Base-by-base conservation (phyloP, 2,113 vertebrate genomes). In the Muscicapa adusta region DNA sequence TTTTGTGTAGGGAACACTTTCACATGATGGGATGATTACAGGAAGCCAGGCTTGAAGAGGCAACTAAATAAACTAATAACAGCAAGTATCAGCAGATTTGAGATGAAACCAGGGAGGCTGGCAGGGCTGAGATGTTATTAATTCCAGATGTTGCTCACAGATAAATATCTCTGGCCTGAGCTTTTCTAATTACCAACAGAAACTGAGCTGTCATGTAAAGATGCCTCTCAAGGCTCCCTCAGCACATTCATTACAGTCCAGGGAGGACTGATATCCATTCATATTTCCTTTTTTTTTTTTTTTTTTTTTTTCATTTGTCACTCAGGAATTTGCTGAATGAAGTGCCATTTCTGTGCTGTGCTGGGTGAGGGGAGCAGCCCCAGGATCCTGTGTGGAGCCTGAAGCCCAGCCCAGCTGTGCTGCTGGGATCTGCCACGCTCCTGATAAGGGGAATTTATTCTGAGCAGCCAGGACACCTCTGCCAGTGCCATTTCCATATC, bases 401-500 rank as follows among this genome's bases (percentile, higher is more conserved):
- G 85, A 57, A 10, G 4, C 36, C 0, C 1, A 91, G 83, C 76
- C 94, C 70, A 36, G 4, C 56, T 66, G 54, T 91, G 86, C 83
- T 86, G 62, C 86, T 81, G 93, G 74, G 74, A 63, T 68, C 53
- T 75, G 40, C 47, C 70, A 42, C 3, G 0, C 81, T 91, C 34
- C 87, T 92, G 83, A 88, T 88, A 50, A 40, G 22, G 83, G 25
- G 25, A 62, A 94, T 93, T 76, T 48, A 81, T 77, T 47, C 88
- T n/a, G 79, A 92, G 91, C 88, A 84, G 79, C 65, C 47, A 57
- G 93, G 82, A 51, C 58, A 75, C 38, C 88, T 78, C 89, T 93
- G 93, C 85, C 86, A 47, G 68, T 57, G 90, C n/a, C 75, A 88
- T 96, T 96, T 94, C 90, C 90, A 67, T 93, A 84, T 91, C 92